Evolutionary conservation across 2,113 vertebrate genomes (phyloP).

Genomic region (Campylorhamphus procurvoides): DNA sequence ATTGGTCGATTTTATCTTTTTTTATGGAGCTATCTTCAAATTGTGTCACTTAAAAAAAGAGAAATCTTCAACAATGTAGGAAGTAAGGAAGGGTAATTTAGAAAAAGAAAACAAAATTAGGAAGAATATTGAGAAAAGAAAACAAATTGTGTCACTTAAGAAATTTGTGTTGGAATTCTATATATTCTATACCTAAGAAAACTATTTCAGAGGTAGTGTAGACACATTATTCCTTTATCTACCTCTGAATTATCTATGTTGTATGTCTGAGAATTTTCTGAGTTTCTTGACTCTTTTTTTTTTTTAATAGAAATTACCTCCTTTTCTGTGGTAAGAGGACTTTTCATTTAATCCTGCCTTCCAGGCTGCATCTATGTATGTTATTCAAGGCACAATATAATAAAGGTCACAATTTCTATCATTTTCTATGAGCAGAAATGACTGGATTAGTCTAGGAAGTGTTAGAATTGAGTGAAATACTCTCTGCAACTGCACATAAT

Average conservation of each 20-base stretch:
- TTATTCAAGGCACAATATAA: background rate
- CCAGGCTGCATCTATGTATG: background rate
- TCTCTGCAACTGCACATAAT: background rate
- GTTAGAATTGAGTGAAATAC: background rate
- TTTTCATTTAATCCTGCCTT: background rate
- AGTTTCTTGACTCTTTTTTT: background rate
- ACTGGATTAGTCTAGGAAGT: background rate
- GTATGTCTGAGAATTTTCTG: background rate
- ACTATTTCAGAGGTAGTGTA: background rate
- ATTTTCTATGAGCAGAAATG: background rate
- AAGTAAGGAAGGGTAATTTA: background rate
- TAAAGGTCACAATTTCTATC: background rate
- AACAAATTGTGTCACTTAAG: background rate
- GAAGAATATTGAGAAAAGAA: background rate
- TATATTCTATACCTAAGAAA: background rate
- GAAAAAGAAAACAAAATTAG: background rate
- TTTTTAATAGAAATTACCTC: background rate
- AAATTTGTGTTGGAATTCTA: background rate
- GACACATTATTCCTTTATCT: background rate
- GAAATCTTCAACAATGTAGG: background rate
- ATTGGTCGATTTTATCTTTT: background rate
- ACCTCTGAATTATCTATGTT: background rate
- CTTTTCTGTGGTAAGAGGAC: background rate
- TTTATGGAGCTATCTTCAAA: background rate
- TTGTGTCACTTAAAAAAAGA: too few species aligned